Conservation (phyloP, 2,888 invertebrate species). For the Dichetophora obliterata region DNA sequence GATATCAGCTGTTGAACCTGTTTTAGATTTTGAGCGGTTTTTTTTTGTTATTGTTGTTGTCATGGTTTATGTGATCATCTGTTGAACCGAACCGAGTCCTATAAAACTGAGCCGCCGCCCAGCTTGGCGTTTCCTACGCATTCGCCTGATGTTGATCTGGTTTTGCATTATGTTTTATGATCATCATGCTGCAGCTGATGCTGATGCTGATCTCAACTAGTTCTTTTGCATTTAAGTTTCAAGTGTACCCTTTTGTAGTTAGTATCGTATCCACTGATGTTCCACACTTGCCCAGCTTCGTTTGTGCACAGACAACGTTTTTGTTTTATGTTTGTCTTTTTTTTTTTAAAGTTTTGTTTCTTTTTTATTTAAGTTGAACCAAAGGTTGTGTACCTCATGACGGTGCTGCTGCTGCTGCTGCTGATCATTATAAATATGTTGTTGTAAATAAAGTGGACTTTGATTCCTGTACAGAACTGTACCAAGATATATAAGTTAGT, state of each 20-base stretch:
- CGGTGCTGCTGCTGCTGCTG: not conserved
- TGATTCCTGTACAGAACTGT: slow-evolving; percentile 8
- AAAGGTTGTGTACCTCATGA: slow-evolving; percentile 9
- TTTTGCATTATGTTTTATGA: slow-evolving; percentile 22
- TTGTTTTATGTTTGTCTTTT: not conserved
- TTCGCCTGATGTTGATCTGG: slow-evolving; percentile 17
- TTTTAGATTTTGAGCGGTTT: not conserved
- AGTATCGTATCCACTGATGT: not conserved
- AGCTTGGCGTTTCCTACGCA: slow-evolving; percentile 1
- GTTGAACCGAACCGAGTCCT: slow-evolving; percentile 1
- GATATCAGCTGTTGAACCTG: slow-evolving; percentile 16
- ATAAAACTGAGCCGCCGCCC: slow-evolving; percentile 1
- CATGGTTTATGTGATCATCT: not conserved
- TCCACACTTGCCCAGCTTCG: not conserved
- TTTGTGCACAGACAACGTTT: not conserved
- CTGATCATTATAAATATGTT: slow-evolving; percentile 12
- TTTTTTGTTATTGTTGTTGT: not conserved
- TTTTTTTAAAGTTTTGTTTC: not conserved
- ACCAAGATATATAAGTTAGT: not conserved
- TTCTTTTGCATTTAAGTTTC: slow-evolving; percentile 7
- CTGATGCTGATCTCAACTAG: slow-evolving; percentile 4
- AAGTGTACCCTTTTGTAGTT: not conserved
- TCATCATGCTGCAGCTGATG: not conserved
- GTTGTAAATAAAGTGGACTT: slow-evolving; percentile 9
- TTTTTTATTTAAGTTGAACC: not conserved